Evolutionary conservation across 2,797 vertebrate species (phyloP), one percentile per base, ranked within the genome.

Genomic region (Rhinella marina): DNA sequence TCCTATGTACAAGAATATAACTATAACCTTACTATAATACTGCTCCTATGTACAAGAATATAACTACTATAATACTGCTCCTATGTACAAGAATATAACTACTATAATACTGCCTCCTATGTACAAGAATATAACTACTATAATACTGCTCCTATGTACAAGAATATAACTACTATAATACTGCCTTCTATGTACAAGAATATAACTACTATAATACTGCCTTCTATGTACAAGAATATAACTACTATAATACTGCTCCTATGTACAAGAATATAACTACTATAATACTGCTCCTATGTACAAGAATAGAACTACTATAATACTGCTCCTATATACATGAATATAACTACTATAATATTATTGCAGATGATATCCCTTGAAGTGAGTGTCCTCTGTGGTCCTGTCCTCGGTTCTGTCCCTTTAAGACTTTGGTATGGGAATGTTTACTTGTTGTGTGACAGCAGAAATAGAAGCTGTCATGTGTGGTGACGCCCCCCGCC

Each of bases 381-480:
- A 23, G 59, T 62, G 59, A 4, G 19, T 9, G 6, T 62, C 59
- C 21, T 23, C 21, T 19, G 59, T 62, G 19, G 2, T 9, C 23
- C 14, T 11, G 3, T 9, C 9, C 23, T 64, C 2, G 10, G 29
- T 41, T 11, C 70, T n/a, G 57, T 32, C 32, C 32, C 32, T 32
- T 32, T 32, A 32, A 32, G 2, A 32, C 32, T 32, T 32, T 4
- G n/a, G n/a, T n/a, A 57, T 7, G 11, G 57, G 41, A 82, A 62
- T 54, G 70, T 83, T 81, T 72, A 9, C 21, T 32, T 52, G 56
- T 32, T 52, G 29, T 62, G 29, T 81, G 32, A 25, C 72, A 50
- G 72, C 80, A 82, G 81, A 68, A 84, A 84, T 70, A 83, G 73
- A 84, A 88, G 14, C 61, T 70, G 82, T 70, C 75, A 88, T 75